Evolutionary conservation across 2,113 vertebrate species (phyloP).

Genomic region (Pontoporia blainvillei): DNA sequence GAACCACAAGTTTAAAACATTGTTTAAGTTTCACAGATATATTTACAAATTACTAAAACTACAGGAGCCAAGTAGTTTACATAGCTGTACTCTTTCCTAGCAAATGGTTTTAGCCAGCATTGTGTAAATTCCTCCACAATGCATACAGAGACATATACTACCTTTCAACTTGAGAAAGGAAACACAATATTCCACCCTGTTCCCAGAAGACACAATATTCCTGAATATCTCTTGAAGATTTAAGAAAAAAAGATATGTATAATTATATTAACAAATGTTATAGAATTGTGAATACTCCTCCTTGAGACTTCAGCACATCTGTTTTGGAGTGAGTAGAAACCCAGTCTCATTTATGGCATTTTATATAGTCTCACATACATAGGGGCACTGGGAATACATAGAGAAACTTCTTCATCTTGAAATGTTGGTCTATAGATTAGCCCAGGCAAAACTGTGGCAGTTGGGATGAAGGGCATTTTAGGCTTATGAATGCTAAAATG

Average conservation of each 20-base stretch:
- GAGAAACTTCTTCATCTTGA: not conserved
- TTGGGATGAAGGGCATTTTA: not conserved
- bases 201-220: not conserved
- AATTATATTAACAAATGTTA: not conserved
- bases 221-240: not conserved
- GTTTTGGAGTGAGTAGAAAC: not conserved
- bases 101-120: not conserved
- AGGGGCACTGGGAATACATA: not conserved
- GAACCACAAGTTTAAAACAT: not conserved
- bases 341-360: not conserved
- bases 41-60: not conserved
- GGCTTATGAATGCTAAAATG: not conserved
- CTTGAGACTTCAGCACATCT: not conserved
- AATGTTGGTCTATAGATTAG: not conserved
- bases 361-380: rapidly evolving
- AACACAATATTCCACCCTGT: not conserved
- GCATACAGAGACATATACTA: not conserved
- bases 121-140: not conserved
- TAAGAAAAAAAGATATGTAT: not conserved
- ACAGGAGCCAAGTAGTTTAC: not conserved
- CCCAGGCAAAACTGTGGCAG: not conserved
- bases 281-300: not conserved
- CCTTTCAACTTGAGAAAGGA: not conserved
- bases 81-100: not conserved
- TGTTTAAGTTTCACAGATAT: not conserved